Base-by-base conservation (phyloP, 2,797 vertebrate genomes). In the Enteromius fasciolatus region DNA sequence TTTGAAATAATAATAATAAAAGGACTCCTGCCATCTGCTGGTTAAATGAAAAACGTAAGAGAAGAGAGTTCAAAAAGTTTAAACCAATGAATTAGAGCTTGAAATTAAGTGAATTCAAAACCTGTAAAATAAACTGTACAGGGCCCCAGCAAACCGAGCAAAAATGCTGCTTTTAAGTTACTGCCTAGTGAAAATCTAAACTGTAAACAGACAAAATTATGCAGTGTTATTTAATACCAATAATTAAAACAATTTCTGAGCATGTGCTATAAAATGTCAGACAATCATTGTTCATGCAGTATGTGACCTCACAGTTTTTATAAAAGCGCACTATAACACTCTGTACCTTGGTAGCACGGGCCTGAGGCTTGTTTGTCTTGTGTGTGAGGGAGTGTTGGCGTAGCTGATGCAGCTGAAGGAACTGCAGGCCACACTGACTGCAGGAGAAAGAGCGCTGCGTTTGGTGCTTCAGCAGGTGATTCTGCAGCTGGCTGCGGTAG, bases 401-500 rank as follows among this genome's bases (percentile, higher is more conserved):
- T 76, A 99, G 96, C 90, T 98, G 98, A 91, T 99, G 97, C 86
- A 98, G 95, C 95, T 99, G 98, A 91, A 96, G 95, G 88, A 99
- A 99, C 92, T 99, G 97, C 95, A 99, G 96, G 88, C 98, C 98
- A 0, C 98, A 99, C 89, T 98, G 97, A 0, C 97, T 96, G 93
- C 98, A 99, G 90, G 97, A 97, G 25, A 97, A 99, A 76, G 97
- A 97, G 89, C 98, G 93, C 25, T 97, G 96, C 15, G 97, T 96
- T 95, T 99, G 97, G 92, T 99, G 98, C 92, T 98, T 98, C 89
- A 98, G 93, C 90, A 97, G 95, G 92, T 99, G 98, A 93, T 97
- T 99, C 92, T 99, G 98, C 83, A 99, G 95, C 93, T 99, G 98
- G 92, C 97, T 98, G 88, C 98, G 97, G 93, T 99, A 99, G 84